Evolutionary conservation across 92 coral and sea anemone species (phyloP), one percentile per base, ranked within the genome.

Genomic region (Phenganax marumi): DNA sequence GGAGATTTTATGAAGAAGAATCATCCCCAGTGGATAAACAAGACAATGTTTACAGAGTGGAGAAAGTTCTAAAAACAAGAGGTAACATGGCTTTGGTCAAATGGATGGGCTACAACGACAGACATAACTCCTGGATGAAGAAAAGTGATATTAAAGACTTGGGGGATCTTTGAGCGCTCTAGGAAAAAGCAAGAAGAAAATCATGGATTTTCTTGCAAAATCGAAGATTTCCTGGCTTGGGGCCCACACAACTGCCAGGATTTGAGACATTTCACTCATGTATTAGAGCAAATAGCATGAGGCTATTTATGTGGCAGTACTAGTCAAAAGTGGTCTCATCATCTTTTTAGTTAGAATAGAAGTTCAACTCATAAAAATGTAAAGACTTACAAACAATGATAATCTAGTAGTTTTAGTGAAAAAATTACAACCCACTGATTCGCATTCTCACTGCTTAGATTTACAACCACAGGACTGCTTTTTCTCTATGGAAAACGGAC

Each of bases 271-370:
- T 68, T 10, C 49, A 76, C 73, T 0, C 88, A 85, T 33, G 49
- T 53, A 1, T 50, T 85, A 2, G 85, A 64, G n/a, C 88, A 85
- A 54, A 39, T 71, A 18, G 85, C 63, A 6, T 68, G 88, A 22
- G 85, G 88, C 1, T 85, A 80, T 39, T 52, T 80, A 1, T 68
- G 79, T 70, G 88, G 88, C 55, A 69, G 56, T 1, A 85, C 81
- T 22, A 10, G 50, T 6, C 52, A 79, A 18, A 33, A 65, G 13
- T 85, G 88, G 84, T 19, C 77, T 14, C 77, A 87, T 0, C 84
- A 87, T 12, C 10, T 87, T 0, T 84, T 87, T n/a, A 73, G 65
- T 8, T 84, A 84, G 17, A 10, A 47, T 18, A 18, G 23, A 39
- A 10, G 1, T 0, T 21, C 68, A 0, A 72, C 16, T 0, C 17